Conservation (phyloP, 37 sponge, comb jelly and placozoan genomes). For the Hexactinellida sp. region DNA sequence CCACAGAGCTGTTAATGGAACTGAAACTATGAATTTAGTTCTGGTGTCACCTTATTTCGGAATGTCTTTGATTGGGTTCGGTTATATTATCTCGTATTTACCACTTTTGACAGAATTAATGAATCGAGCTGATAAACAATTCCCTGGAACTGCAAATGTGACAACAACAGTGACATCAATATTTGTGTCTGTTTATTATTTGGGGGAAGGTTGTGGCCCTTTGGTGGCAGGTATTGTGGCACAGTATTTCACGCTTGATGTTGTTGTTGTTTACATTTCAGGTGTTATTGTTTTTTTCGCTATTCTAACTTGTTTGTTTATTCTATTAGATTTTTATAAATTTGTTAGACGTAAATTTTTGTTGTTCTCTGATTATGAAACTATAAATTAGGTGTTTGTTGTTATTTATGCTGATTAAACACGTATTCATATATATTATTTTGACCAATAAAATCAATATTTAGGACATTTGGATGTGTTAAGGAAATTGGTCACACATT, state of each 20-base stretch:
- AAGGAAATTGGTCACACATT: conserved; percentile 35
- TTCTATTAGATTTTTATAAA: background rate
- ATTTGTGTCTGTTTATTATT: background rate
- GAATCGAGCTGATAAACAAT: background rate
- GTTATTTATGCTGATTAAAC: no score
- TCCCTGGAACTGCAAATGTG: background rate
- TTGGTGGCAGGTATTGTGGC: background rate
- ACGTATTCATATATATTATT: no score
- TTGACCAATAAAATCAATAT: no score
- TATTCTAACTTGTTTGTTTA: background rate
- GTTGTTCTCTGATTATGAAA: background rate
- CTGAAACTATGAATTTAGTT: background rate
- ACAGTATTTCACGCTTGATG: background rate
- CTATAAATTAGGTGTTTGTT: background rate
- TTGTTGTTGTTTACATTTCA: background rate
- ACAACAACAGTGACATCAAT: background rate
- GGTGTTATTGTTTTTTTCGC: background rate
- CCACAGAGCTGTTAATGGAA: background rate
- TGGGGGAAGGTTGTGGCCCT: background rate
- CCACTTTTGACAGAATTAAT: background rate
- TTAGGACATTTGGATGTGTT: conserved; percentile 49
- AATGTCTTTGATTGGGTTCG: conserved; percentile 1
- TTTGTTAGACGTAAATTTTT: background rate
- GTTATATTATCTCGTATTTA: background rate
- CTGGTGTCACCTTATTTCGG: background rate